A percentile compares a stretch with the other conserved stretches of the same genome.
phyloP scores from a whole-genome alignment of 2,797 vertebrate species.

The Chromobotia macracanthus region DNA sequence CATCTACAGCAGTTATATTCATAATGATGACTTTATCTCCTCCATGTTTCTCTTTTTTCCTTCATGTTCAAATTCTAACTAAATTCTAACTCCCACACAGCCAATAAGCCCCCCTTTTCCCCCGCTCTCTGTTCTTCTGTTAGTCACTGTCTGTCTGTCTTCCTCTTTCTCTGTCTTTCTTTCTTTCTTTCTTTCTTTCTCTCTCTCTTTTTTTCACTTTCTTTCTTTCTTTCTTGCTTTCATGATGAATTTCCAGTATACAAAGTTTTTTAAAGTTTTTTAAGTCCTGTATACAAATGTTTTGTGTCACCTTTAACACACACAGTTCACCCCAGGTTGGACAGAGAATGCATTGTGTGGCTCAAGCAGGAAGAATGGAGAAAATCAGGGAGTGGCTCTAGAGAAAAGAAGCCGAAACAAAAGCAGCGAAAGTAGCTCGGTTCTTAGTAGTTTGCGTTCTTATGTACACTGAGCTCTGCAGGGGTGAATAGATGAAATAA shows the following conservation, averaged over 20 bases:
- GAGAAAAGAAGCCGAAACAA: slow-evolving; percentile 56
- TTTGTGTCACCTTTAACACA: not conserved
- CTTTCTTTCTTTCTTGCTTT: not conserved
- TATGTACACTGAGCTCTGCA: slow-evolving; percentile 64
- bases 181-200: not conserved
- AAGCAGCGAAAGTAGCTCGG: slow-evolving; percentile 47
- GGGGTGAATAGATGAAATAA: slow-evolving; percentile 71
- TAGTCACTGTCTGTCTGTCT: not conserved
- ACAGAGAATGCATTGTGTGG: slow-evolving; percentile 27
- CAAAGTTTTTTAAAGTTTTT: too few relatives aligned
- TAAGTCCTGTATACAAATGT: not conserved
- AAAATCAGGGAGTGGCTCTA: not conserved
- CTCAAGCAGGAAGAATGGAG: not conserved
- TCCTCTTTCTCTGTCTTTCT: not conserved
- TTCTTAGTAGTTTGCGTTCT: slow-evolving; percentile 56
- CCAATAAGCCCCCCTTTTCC: too few relatives aligned
- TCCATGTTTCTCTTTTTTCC: too few relatives aligned
- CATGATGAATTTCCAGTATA: too few relatives aligned
- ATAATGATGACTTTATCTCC: slow-evolving; percentile 24
- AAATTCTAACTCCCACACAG: not conserved
- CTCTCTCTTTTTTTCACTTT: not conserved
- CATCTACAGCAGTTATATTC: not conserved
- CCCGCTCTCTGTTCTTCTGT: not conserved
- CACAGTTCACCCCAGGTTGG: not conserved
- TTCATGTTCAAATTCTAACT: too few relatives aligned